A percentile compares a stretch with the other conserved stretches of the same genome.
Conservation (phyloP, 2,113 vertebrate genomes). For the Scalopus aquaticus region DNA sequence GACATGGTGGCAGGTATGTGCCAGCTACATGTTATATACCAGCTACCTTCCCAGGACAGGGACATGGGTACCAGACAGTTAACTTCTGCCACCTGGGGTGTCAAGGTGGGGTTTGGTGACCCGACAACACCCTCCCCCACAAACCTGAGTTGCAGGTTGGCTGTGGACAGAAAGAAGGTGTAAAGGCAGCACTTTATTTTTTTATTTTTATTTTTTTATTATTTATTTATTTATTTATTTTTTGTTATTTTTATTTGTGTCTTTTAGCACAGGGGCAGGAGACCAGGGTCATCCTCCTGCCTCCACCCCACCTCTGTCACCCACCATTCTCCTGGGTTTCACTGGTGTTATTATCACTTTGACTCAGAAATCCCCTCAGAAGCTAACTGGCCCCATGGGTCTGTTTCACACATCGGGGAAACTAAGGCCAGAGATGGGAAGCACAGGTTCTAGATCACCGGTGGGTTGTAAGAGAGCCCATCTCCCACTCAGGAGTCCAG, state of each 20-base stretch:
- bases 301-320: fast-evolving
- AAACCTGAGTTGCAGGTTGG: neutral
- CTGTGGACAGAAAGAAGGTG: no score
- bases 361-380: neutral
- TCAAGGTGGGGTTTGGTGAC: neutral
- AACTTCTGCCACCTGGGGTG: neutral
- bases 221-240: no score
- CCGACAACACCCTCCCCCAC: neutral
- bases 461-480: neutral
- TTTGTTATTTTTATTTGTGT: no score
- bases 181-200: neutral
- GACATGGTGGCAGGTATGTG: neutral
- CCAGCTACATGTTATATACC: no score
- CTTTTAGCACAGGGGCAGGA: fast-evolving
- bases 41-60: neutral
- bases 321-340: neutral
- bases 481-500: neutral
- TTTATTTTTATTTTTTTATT: no score
- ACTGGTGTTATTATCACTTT: fast-evolving
- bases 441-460: neutral
- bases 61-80: neutral
- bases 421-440: neutral
- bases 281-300: fast-evolving
- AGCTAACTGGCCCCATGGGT: fast-evolving
- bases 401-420: neutral